A percentile compares a stretch with the other conserved stretches of the same genome.
Evolutionary conservation across 2,797 vertebrate genomes (phyloP).

Genomic region (Sebastes itinus): DNA sequence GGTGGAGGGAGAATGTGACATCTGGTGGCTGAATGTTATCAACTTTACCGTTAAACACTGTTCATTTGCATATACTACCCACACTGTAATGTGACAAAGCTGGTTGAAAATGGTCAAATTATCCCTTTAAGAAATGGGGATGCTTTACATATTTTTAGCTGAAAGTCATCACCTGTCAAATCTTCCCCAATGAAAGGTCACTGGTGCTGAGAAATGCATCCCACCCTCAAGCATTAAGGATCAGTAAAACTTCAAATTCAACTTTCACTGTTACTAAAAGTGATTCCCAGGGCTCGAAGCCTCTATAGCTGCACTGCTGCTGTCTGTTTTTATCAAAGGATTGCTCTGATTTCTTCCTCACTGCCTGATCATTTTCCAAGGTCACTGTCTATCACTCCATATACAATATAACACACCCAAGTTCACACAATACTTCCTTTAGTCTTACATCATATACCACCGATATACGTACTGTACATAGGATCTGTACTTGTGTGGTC

Average conservation of each 20-base stretch:
- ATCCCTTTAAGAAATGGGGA: neutral
- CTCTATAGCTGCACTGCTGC: neutral
- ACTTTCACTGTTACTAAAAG: neutral
- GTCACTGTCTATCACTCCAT: slow-evolving; percentile 22
- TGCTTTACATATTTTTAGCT: neutral
- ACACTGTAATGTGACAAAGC: too few species aligned
- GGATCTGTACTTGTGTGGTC: neutral
- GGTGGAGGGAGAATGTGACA: too few species aligned
- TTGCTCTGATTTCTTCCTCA: neutral
- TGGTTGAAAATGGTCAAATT: too few species aligned
- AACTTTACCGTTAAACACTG: too few species aligned
- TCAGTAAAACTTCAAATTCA: neutral
- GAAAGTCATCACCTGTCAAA: neutral
- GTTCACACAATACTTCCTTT: neutral
- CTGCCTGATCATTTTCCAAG: neutral
- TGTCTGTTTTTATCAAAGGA: neutral
- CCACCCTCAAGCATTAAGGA: neutral
- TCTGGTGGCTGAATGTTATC: too few species aligned
- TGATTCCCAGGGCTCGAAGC: neutral
- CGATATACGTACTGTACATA: neutral
- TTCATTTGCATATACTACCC: too few species aligned
- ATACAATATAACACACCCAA: neutral
- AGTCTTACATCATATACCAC: neutral
- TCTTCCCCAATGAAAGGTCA: neutral
- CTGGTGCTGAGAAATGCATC: neutral